A percentile compares a stretch with the other conserved stretches of the same genome.
These are phyloP conservation scores for Aelia acuminata DNA, from an alignment of 2,888 invertebrate species.

Conservation along the genomic window DNA sequence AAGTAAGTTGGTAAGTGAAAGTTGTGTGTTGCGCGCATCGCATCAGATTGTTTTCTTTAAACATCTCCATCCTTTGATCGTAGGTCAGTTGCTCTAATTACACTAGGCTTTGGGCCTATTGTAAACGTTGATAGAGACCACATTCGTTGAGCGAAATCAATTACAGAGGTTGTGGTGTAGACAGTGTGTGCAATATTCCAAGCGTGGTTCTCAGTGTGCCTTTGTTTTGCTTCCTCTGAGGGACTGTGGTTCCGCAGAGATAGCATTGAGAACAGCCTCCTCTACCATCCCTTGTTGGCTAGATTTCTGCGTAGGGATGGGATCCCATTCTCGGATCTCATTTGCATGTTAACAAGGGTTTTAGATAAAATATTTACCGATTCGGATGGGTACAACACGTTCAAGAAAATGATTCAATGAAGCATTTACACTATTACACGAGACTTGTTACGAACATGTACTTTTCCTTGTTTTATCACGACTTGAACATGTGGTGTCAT, in stretches of 20 bases:
- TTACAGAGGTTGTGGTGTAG: neutral
- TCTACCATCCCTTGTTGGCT: neutral
- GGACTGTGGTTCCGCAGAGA: neutral
- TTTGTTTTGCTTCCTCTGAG: neutral
- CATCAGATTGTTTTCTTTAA: neutral
- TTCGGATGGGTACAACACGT: neutral
- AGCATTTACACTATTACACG: too few relatives aligned
- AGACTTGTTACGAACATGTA: too few relatives aligned
- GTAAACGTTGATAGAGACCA: neutral
- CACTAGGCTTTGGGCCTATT: neutral
- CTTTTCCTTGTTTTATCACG: too few relatives aligned
- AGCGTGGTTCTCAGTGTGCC: neutral
- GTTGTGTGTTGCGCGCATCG: too few relatives aligned
- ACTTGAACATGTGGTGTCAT: too few relatives aligned
- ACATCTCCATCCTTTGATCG: neutral
- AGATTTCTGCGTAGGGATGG: neutral
- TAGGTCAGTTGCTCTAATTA: neutral
- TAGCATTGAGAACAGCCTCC: neutral
- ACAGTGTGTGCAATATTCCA: neutral
- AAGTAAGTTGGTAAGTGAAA: too few relatives aligned
- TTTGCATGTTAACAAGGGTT: neutral
- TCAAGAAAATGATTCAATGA: neutral
- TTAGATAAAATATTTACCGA: neutral
- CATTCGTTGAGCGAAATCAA: conserved; percentile 14
- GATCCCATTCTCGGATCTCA: neutral